phyloP scores from a whole-genome alignment of 2,888 invertebrate species.

The Leuctra nigra region DNA sequence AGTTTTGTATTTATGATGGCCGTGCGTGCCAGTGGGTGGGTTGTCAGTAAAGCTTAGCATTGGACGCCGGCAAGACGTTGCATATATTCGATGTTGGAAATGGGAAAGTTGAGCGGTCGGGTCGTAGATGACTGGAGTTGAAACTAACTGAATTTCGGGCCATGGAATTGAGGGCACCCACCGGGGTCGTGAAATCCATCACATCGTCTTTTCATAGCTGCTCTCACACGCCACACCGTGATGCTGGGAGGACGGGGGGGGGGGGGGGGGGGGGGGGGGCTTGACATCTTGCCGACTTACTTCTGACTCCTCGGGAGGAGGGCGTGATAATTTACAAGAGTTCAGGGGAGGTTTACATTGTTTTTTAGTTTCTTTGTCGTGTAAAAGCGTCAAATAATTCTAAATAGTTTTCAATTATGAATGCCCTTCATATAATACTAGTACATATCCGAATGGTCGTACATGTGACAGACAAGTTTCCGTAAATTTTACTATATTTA shows the following conservation, averaged over 20 bases:
- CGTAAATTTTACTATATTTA: too few species aligned
- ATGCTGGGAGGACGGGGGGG: constrained; percentile 11
- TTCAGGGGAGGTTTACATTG: not conserved
- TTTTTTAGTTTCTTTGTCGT: not conserved
- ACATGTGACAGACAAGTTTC: too few species aligned
- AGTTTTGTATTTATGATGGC: constrained; percentile 3
- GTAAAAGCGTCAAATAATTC: too few species aligned
- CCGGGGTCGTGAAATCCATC: constrained; percentile 42
- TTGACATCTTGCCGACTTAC: constrained; percentile 3
- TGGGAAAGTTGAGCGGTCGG: constrained; percentile 8
- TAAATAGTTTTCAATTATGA: too few species aligned
- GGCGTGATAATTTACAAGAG: not conserved
- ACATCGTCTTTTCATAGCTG: constrained; percentile 40
- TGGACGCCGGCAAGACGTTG: constrained; percentile 3
- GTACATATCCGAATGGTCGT: too few species aligned
- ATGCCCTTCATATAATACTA: too few species aligned
- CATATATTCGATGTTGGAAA: not conserved
- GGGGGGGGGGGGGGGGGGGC: not conserved
- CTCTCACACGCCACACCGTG: constrained; percentile 22
- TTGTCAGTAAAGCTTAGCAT: constrained; percentile 4
- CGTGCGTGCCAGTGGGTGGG: not conserved
- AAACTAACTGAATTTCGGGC: constrained; percentile 39
- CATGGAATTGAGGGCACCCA: constrained; percentile 39
- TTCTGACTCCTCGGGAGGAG: not conserved
- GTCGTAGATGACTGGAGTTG: constrained; percentile 3